Percentiles rank a stretch among this genome's conserved stretches.
Evolutionary conservation across 2,113 vertebrate genomes (phyloP).

Genomic region (Anarhynchus alexandrinus): DNA sequence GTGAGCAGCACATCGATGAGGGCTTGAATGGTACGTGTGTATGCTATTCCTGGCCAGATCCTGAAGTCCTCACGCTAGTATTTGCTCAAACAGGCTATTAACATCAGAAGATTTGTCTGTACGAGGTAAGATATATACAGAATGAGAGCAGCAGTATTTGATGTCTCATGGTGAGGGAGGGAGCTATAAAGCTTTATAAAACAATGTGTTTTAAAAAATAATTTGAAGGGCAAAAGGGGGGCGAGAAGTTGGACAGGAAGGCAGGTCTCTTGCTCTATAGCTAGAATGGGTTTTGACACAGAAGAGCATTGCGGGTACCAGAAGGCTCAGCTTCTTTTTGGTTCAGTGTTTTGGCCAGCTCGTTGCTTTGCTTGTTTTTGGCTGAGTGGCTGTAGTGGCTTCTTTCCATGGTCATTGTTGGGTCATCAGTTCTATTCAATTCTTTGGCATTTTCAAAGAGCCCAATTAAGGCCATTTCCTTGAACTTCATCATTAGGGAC

Average conservation of each 20-base stretch:
- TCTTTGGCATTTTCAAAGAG: slow-evolving; percentile 7
- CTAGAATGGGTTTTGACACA: not conserved
- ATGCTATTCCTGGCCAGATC: not conserved
- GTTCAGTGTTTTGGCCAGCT: not conserved
- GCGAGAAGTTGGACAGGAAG: not conserved
- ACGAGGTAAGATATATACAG: not conserved
- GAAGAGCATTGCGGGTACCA: rapidly evolving
- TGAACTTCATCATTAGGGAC: slow-evolving; percentile 24
- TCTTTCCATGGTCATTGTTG: not conserved
- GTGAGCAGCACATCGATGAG: rapidly evolving
- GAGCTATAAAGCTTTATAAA: not conserved
- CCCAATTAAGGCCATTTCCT: slow-evolving; percentile 44
- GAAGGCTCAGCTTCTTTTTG: not conserved
- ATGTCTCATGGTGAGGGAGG: not conserved
- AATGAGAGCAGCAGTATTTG: not conserved
- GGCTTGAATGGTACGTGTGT: not conserved
- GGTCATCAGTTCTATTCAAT: not conserved
- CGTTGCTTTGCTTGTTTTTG: not conserved
- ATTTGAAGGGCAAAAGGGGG: not conserved
- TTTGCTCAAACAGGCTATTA: not conserved
- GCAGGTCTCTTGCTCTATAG: not conserved
- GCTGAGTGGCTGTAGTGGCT: not conserved
- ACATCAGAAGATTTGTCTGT: not conserved
- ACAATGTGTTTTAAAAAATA: not conserved
- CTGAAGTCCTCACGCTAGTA: rapidly evolving